A percentile compares a stretch with the other conserved stretches of the same genome.
Evolutionary conservation across 2,113 vertebrate species (phyloP).

Genomic region (Sinocyclocheilus maitianheensis): DNA sequence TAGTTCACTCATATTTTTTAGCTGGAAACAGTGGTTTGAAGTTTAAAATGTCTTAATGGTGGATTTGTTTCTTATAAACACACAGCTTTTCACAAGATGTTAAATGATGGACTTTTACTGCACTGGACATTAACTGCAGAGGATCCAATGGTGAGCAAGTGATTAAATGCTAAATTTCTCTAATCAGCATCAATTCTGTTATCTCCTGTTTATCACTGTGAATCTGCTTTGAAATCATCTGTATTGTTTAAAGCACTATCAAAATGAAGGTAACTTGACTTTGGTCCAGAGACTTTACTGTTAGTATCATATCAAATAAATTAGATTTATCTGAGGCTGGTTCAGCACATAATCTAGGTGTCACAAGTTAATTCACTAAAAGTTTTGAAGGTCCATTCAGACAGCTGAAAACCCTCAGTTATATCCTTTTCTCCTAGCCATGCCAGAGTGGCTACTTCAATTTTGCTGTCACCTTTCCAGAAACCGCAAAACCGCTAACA

Average conservation of each 20-base stretch:
- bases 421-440: slow-evolving; percentile 84
- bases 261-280: background rate
- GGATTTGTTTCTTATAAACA: too few species aligned
- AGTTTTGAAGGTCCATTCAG: slow-evolving; percentile 66
- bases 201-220: too few species aligned
- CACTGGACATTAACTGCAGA: background rate
- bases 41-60: too few species aligned
- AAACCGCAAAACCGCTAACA: slow-evolving; percentile 84
- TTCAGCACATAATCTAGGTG: slow-evolving; percentile 20
- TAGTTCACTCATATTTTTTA: too few species aligned
- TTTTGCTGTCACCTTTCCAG: slow-evolving; percentile 85
- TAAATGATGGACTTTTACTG: background rate
- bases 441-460: slow-evolving; percentile 78
- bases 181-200: too few species aligned
- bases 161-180: background rate
- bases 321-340: slow-evolving; percentile 4
- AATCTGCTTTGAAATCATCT: background rate
- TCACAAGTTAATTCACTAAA: slow-evolving; percentile 61
- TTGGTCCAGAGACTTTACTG: background rate
- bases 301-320: slow-evolving; percentile 35
- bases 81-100: too few species aligned
- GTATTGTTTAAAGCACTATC: background rate
- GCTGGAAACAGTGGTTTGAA: too few species aligned
- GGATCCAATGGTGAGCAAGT: background rate
- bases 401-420: slow-evolving; percentile 85